Evolutionary conservation across 2,113 vertebrate genomes (phyloP).

Genomic region (Isurus oxyrinchus): DNA sequence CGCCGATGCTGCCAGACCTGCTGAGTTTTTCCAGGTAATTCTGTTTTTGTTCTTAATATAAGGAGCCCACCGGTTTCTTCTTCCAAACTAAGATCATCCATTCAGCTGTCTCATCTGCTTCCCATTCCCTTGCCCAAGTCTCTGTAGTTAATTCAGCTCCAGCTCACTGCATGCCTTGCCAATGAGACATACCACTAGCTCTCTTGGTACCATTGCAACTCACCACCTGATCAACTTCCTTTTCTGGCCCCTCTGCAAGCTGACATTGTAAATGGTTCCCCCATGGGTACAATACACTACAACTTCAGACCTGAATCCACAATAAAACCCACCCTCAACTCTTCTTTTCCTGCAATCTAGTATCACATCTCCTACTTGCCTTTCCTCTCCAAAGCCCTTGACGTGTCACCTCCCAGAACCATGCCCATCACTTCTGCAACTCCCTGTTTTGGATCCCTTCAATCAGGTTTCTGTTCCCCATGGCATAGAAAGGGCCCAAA

Average conservation of each 20-base stretch:
- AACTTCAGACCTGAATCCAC: neutral
- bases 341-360: neutral
- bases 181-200: neutral
- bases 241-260: neutral
- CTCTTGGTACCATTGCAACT: neutral
- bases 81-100: neutral
- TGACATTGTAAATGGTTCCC: neutral
- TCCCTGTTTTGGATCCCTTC: neutral
- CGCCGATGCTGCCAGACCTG: no score
- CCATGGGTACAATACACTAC: neutral
- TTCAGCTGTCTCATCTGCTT: neutral
- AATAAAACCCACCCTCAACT: neutral
- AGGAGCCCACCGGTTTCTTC: neutral
- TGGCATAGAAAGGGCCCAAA: neutral
- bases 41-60: no score
- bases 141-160: no score
- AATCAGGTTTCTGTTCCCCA: neutral
- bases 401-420: neutral
- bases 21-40: no score
- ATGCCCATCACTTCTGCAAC: neutral
- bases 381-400: neutral
- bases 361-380: neutral
- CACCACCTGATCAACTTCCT: neutral
- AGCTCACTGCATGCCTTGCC: neutral
- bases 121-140: neutral